Percentiles rank a stretch among this genome's conserved stretches.
Conservation (phyloP, 2,797 vertebrate species). For the Odontamblyopus lacepedii region DNA sequence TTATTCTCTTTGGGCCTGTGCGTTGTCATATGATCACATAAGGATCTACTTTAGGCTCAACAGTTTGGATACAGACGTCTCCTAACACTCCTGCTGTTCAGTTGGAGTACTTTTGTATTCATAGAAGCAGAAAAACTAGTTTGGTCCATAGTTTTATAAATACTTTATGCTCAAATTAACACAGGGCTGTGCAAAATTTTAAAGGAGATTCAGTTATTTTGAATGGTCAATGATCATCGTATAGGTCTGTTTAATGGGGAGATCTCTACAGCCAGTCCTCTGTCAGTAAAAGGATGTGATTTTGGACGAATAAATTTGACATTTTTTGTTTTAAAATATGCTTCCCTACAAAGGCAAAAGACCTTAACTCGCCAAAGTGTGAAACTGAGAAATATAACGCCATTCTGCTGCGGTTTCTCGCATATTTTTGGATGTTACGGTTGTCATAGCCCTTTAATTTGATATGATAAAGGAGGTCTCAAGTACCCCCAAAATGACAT, state of each 20-base stretch:
- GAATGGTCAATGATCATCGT: too few relatives aligned
- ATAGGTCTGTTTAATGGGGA: too few relatives aligned
- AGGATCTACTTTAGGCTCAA: slow-evolving; percentile 19
- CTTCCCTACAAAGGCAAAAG: too few relatives aligned
- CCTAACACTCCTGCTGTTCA: slow-evolving; percentile 18
- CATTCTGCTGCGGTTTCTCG: too few relatives aligned
- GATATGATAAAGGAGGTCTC: too few relatives aligned
- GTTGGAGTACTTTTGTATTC: slow-evolving; percentile 19
- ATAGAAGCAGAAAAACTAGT: background rate
- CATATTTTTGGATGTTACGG: too few relatives aligned
- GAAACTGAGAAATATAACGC: too few relatives aligned
- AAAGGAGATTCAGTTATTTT: too few relatives aligned
- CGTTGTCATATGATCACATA: slow-evolving; percentile 26
- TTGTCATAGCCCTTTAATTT: too few relatives aligned
- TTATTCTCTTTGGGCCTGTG: slow-evolving; percentile 34
- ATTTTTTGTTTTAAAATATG: background rate
- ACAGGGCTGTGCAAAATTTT: background rate
- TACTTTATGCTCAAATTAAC: background rate
- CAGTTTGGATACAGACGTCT: background rate
- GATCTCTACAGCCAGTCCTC: background rate
- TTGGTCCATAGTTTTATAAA: background rate
- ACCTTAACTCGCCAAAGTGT: too few relatives aligned
- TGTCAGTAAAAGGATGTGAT: background rate
- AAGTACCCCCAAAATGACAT: too few relatives aligned
- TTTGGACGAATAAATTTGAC: background rate